Evolutionary conservation across 2,113 vertebrate species (phyloP).

Genomic region (Thinocorus orbignyianus): DNA sequence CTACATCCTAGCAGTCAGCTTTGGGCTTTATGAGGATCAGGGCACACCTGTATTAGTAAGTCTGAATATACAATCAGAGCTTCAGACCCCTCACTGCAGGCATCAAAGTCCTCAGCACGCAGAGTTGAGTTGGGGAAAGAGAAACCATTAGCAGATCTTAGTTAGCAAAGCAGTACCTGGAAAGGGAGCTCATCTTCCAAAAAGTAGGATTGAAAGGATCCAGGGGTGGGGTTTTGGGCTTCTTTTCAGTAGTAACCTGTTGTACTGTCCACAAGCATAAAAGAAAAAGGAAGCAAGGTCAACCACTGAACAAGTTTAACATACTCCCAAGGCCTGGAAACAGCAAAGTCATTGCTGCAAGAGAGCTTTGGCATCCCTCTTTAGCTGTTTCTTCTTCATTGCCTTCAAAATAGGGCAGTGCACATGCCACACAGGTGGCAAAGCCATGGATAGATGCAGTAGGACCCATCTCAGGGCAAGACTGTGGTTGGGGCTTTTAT

Average conservation of each 20-base stretch:
- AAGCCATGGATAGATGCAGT: background rate
- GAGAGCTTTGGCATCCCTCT: background rate
- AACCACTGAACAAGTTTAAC: background rate
- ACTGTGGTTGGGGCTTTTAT: background rate
- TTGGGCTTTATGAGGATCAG: background rate
- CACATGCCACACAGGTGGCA: background rate
- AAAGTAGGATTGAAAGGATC: background rate
- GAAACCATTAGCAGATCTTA: background rate
- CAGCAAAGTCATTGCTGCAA: background rate
- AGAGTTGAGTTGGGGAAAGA: background rate
- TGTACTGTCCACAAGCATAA: background rate
- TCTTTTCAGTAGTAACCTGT: background rate
- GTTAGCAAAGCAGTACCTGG: background rate
- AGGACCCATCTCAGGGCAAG: background rate
- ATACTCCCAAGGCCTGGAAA: background rate
- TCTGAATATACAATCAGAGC: rapidly evolving
- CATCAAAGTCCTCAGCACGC: background rate
- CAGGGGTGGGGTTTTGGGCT: background rate
- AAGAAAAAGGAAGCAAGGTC: background rate
- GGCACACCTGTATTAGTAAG: background rate
- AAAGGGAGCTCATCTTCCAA: background rate
- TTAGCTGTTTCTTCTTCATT: background rate
- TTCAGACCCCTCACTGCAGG: background rate
- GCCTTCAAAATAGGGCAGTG: background rate
- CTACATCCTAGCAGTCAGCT: background rate